Base-by-base conservation (phyloP, 2,797 vertebrate species). In the Mionectes olivaceus region DNA sequence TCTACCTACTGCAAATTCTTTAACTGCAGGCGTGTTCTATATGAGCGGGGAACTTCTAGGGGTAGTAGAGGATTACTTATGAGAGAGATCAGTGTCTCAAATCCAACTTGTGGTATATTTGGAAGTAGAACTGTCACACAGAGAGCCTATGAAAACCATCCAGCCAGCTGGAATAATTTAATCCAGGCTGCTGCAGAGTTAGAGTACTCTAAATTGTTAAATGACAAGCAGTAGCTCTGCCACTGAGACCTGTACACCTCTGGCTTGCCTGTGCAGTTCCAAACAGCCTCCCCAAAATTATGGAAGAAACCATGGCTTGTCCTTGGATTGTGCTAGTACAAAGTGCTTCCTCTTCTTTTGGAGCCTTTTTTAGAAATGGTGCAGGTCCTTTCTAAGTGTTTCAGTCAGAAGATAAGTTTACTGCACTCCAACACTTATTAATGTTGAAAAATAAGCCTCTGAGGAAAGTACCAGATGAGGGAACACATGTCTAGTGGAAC, bases 381-480 rank as follows among this genome's bases (percentile, higher is more conserved):
- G 74, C 50, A 46, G 80, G 71, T 90, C 12, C 63, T 69, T 92
- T 92, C 80, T 67, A 90, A 87, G 79, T 80, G 55, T 94, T 89
- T 91, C 74, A 82, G 64, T 37, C 83, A 76, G 79, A 69, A 96
- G 63, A 74, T 59, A 89, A 83, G 87, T 94, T 93, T 94, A 64
- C 73, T 69, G 64, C 93, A 70, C 64, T 86, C 68, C 12, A 10
- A 7, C 83, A 44, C 79, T 95, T 92, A 86, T 85, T 96, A 87
- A 73, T 82, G 80, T 71, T 94, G 82, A 93, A 95, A 94, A 95
- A 93, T 82, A 93, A 94, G 84, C 82, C 79, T 88, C 70, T 65
- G 74, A 87, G 71, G 86, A 81, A 89, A 67, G 37, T 53, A 49
- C 14, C 74, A 94, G 79, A 87, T 88, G 94, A 93, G 76, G 50